Evolutionary conservation across 2,113 vertebrate species (phyloP).

Genomic region (Cyanoderma ruficeps): DNA sequence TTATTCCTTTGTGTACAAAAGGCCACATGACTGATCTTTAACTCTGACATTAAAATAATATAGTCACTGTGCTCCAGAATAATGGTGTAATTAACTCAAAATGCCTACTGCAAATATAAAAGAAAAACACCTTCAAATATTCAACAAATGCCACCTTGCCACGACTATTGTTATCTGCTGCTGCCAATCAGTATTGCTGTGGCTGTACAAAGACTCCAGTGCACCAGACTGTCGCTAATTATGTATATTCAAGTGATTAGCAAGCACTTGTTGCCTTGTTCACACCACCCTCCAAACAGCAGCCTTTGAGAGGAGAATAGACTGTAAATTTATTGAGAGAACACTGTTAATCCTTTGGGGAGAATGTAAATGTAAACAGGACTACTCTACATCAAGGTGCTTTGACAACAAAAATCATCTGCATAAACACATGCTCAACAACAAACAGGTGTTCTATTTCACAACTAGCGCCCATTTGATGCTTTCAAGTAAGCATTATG

Average conservation of each 20-base stretch:
- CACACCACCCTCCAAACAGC: slow-evolving; percentile 80
- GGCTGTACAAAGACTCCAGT: slow-evolving; percentile 73
- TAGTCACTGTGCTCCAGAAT: slow-evolving; percentile 24
- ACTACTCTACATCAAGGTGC: slow-evolving; percentile 85
- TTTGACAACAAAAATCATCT: slow-evolving; percentile 90
- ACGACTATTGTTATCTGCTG: slow-evolving; percentile 58
- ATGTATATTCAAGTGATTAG: slow-evolving; percentile 82
- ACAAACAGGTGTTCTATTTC: slow-evolving; percentile 92
- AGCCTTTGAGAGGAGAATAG: slow-evolving; percentile 82
- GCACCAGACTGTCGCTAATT: slow-evolving; percentile 82
- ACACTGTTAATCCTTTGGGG: slow-evolving; percentile 85
- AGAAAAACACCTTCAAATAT: slow-evolving; percentile 63
- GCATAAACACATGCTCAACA: slow-evolving; percentile 87
- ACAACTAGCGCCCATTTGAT: slow-evolving; percentile 83
- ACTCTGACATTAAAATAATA: slow-evolving; percentile 21
- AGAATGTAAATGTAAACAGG: slow-evolving; percentile 83
- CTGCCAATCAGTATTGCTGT: slow-evolving; percentile 73
- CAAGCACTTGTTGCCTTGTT: slow-evolving; percentile 83
- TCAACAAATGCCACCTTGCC: slow-evolving; percentile 60
- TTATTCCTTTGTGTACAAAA: neutral
- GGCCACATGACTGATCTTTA: slow-evolving; percentile 12
- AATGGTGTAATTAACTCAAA: slow-evolving; percentile 42
- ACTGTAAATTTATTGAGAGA: slow-evolving; percentile 83
- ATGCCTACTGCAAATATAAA: slow-evolving; percentile 51
- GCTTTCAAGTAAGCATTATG: slow-evolving; percentile 79